Evolutionary conservation across 2,888 invertebrate genomes (phyloP).

Genomic region (Calephelis perditalis): DNA sequence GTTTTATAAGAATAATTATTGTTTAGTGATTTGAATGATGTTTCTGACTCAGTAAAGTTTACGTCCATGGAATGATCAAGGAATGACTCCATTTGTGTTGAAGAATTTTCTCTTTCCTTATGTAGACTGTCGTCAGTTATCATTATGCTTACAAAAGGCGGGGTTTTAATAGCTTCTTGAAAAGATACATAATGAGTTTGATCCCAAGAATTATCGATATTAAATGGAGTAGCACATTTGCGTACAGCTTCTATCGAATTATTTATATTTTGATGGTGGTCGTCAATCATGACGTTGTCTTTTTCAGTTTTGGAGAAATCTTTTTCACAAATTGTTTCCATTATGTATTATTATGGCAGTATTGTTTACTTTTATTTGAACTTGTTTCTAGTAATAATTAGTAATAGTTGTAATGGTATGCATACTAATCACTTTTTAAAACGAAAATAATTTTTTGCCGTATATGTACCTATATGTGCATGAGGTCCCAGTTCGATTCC

Average conservation of each 20-base stretch:
- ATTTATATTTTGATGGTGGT: slow-evolving; percentile 26
- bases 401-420: no score
- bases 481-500: no score
- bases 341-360: slow-evolving; percentile 34
- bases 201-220: slow-evolving; percentile 58
- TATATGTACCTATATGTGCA: no score
- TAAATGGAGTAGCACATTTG: slow-evolving; percentile 44
- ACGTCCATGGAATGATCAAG: slow-evolving; percentile 43
- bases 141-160: slow-evolving; percentile 54
- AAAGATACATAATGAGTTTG: slow-evolving; percentile 40
- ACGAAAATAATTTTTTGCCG: no score
- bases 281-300: slow-evolving; percentile 28
- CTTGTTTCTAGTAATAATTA: no score
- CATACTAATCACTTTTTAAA: no score
- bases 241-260: slow-evolving; percentile 58
- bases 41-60: slow-evolving; percentile 53
- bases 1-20: slow-evolving; percentile 59
- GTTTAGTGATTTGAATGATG: slow-evolving; percentile 61
- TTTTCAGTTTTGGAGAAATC: slow-evolving; percentile 1
- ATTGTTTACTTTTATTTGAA: slow-evolving; percentile 33
- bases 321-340: slow-evolving; percentile 32
- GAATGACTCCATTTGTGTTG: slow-evolving; percentile 54
- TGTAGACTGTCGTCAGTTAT: slow-evolving; percentile 43
- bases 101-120: slow-evolving; percentile 41
- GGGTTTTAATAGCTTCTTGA: slow-evolving; percentile 45